Evolutionary conservation across 2,113 vertebrate genomes (phyloP).

Genomic region (Myanophis thanlyinensis): DNA sequence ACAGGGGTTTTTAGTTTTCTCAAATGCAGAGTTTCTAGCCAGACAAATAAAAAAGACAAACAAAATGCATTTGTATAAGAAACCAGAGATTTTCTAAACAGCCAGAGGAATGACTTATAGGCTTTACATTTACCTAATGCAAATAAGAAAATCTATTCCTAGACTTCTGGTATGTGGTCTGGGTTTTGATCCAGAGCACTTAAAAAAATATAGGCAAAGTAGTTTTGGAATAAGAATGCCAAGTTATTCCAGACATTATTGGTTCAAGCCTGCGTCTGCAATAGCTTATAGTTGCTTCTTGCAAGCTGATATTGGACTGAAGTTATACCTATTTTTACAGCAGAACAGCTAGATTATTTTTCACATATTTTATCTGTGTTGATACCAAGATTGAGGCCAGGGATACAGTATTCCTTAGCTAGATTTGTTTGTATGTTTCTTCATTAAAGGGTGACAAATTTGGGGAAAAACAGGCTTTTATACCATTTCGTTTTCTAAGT

Average conservation of each 20-base stretch:
- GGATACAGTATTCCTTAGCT: slow-evolving; percentile 42
- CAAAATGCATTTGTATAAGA: slow-evolving; percentile 57
- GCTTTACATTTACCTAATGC: slow-evolving; percentile 55
- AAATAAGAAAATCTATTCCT: slow-evolving; percentile 68
- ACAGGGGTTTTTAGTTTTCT: background rate
- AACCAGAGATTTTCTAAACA: slow-evolving; percentile 50
- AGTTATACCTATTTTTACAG: slow-evolving; percentile 49
- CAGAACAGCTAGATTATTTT: slow-evolving; percentile 32
- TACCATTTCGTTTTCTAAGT: background rate
- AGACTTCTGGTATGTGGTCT: slow-evolving; percentile 66
- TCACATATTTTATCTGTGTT: slow-evolving; percentile 35
- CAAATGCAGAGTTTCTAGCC: slow-evolving; percentile 26
- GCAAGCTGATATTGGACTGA: slow-evolving; percentile 41
- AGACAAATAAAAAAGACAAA: slow-evolving; percentile 16
- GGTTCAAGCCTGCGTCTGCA: slow-evolving; percentile 57
- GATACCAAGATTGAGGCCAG: slow-evolving; percentile 47
- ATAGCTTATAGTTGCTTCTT: slow-evolving; percentile 47
- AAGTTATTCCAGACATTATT: slow-evolving; percentile 61
- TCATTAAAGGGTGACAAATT: slow-evolving; percentile 36
- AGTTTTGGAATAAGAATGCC: slow-evolving; percentile 45
- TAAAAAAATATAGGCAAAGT: slow-evolving; percentile 52
- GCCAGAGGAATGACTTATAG: slow-evolving; percentile 57
- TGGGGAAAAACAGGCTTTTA: slow-evolving; percentile 1
- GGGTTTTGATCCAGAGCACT: slow-evolving; percentile 53
- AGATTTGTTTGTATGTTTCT: slow-evolving; percentile 33